Conservation (phyloP, 2,888 invertebrate species). For the Philonicus albiceps region DNA sequence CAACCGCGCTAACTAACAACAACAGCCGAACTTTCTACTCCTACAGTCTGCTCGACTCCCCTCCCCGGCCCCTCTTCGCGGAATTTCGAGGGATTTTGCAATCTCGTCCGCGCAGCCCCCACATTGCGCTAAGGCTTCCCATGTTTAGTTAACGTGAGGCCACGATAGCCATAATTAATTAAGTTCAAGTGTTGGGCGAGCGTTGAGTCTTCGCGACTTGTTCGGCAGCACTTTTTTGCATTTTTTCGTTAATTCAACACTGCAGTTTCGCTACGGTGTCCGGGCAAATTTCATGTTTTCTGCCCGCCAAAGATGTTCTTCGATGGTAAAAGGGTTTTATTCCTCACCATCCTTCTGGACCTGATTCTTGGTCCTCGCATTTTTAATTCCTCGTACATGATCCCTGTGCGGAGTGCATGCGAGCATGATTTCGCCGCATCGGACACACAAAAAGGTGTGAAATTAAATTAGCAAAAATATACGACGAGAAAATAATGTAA, state of each 20-base stretch:
- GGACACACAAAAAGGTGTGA: constrained; percentile 25
- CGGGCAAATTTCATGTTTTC: constrained; percentile 3
- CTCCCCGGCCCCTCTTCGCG: neutral
- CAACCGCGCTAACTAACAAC: constrained; percentile 17
- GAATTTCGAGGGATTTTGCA: neutral
- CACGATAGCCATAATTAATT: constrained; percentile 35
- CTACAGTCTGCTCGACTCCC: neutral
- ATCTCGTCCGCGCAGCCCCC: neutral
- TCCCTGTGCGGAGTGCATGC: constrained; percentile 3
- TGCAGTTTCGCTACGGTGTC: constrained; percentile 10
- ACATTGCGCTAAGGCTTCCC: neutral
- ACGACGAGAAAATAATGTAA: neutral
- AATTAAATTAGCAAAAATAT: constrained; percentile 30
- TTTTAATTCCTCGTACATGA: constrained; percentile 28
- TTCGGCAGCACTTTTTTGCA: neutral
- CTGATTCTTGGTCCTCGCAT: neutral
- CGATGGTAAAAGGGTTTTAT: neutral
- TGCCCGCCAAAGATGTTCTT: constrained; percentile 7
- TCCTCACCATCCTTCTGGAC: neutral
- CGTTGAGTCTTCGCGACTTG: neutral
- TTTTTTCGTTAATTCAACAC: constrained; percentile 8
- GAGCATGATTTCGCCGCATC: neutral
- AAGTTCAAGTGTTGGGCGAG: constrained; percentile 33
- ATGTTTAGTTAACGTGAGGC: constrained; percentile 13
- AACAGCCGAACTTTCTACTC: neutral